Evolutionary conservation across 1,140 invertebrate genomes (phyloP), one percentile per base, ranked within the genome.

Genomic region (Zaprionus gabonicus): DNA sequence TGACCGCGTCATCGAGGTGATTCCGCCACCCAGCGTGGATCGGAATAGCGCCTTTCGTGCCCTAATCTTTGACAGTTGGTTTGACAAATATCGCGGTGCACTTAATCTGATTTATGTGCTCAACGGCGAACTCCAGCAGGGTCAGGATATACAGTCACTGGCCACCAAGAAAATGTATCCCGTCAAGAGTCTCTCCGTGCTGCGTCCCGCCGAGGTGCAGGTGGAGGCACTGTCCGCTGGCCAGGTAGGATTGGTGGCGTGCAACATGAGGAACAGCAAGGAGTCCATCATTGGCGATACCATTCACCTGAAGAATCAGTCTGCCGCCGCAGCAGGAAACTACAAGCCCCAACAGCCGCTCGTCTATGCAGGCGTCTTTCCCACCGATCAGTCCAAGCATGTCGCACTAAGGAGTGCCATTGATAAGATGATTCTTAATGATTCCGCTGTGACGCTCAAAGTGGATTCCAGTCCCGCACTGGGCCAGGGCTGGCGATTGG

Each of bases 301-400:
- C 5, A 93, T 98, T n/a, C 94, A 95, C 93, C 92, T 95, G 6
- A 92, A 91, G 58, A 82, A 91, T 34, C 70, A 91, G 17, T 94
- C 94, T 66, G 83, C 93, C 12, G 44, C 36, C 31, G 86, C 93
- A 2, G 95, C 96, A 0, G 94, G 95, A 78, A 95, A 95, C 31
- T 97, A 98, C 91, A 94, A 94, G 78, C 93, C 94, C 28, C 94
- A 96, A 7, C 96, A 96, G 91, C 96, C 98, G 13, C 98, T 99
- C 95, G 98, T 99, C 6, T 99, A 97, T 94, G 97, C 98, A 77
- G 98, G 98, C 1, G 94, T 99, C 59, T 99, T 97, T 94, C 98
- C 99, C 1, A 94, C 96, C 41, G 97, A 99, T 93, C 97, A 98
- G 87, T 96, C 97, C 3, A 96, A 99, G 86, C 96, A 97, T 91